Base-by-base conservation (phyloP, 2,888 invertebrate species). In the Unio pictorum region DNA sequence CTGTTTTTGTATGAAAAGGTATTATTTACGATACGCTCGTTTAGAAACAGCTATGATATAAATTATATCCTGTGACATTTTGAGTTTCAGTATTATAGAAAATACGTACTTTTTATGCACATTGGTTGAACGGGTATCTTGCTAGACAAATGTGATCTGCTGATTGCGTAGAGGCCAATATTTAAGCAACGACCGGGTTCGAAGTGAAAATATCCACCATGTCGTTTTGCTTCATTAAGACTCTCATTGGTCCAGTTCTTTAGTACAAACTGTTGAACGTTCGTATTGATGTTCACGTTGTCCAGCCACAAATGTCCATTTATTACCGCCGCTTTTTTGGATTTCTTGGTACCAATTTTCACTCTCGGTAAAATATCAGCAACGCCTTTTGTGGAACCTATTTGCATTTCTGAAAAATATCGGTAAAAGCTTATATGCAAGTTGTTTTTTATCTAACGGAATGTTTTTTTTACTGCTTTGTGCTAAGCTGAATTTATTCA, bases 141-240 rank as follows among this genome's bases (percentile, higher is more conserved):
- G 23, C 70, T 74, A 45, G 70, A 74, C 59, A 80, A 55, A 69
- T 81, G 83, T 1, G 83, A 79, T 55, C 70, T 71, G 1, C 79
- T 79, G 4, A 79, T 69, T 5, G 79, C 80, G 62, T 66, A 74
- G 54, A 83, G 58, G 0, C 78, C 73, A 45, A 79, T 74, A 59
- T 75, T 69, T 4, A 79, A 66, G 70, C 81, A 83, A 56, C 79
- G 69, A 0, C 83, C 83, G 11, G 83, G 83, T 56, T 83, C 81
- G 71, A 83, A 70, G 20, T 60, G 28, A 55, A 81, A 80, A 55
- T 72, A 68, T 15, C 69, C 61, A 23, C 74, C 65, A 18, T 61
- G 56, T 26, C 28, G 68, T 6, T 61, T 59, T 6, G 62, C 64
- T 15, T 62, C 55, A 7, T 18, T 15, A 2, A n/a, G 58, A 6